Conservation (phyloP, 2,888 invertebrate genomes). For the Pherbina coryleti region DNA sequence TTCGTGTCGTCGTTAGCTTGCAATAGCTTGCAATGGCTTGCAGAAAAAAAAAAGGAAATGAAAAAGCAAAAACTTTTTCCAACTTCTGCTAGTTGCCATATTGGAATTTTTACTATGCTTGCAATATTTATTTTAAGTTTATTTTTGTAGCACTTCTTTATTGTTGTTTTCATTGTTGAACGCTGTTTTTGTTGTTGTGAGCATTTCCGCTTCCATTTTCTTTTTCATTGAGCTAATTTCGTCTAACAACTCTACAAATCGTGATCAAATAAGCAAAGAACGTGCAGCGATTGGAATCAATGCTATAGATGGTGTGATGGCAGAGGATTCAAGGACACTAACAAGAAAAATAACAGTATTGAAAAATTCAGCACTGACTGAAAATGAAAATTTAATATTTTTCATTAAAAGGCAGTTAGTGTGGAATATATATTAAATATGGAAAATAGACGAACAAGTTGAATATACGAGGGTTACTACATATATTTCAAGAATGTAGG, state of each 20-base stretch:
- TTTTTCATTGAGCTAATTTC: conserved; percentile 51
- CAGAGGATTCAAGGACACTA: not conserved
- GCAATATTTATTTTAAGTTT: conserved; percentile 23
- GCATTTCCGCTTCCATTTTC: conserved; percentile 34
- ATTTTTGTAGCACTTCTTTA: conserved; percentile 16
- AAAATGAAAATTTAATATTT: no score
- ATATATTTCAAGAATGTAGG: no score
- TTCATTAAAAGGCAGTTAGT: no score
- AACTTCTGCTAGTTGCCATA: not conserved
- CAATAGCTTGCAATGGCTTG: not conserved
- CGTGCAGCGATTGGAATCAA: conserved; percentile 39
- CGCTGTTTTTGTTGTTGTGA: conserved; percentile 18
- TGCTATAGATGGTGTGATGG: not conserved
- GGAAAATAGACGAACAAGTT: no score
- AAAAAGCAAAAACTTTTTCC: not conserved
- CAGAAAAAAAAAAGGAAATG: not conserved
- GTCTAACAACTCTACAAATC: conserved; percentile 51
- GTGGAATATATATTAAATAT: no score
- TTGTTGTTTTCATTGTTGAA: conserved; percentile 11
- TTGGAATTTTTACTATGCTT: conserved; percentile 14
- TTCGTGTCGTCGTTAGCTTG: not conserved
- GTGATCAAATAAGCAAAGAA: conserved; percentile 51
- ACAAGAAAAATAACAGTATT: not conserved
- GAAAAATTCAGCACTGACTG: not conserved
- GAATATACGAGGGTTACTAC: no score